Base-by-base conservation (phyloP, 92 coral and sea anemone genomes). In the Parazoanthus swiftii region DNA sequence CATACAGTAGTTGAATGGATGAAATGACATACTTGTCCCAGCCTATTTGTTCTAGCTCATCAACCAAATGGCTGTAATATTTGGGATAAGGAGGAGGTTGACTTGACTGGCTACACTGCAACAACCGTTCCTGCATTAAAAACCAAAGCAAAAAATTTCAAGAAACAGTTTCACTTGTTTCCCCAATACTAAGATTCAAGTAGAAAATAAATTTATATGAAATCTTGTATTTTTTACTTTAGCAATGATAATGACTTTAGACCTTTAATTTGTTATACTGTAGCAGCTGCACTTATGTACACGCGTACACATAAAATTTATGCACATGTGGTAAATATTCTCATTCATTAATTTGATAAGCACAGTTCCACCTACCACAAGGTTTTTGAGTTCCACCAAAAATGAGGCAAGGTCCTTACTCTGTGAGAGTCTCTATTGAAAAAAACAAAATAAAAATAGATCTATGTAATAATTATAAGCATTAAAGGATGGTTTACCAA, bases 21-120 rank as follows among this genome's bases (percentile, higher is more conserved):
- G 71, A 16, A 65, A 29, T 77, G 11, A 20, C 92, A 8, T 90
- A 96, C 99, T 91, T 96, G 50, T 92, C 92, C 99, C 98, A 97
- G 37, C 97, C 95, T 76, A 97, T 95, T 68, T 85, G 78, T 73
- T 97, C 99, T 74, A 97, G 44, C 82, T 97, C 99, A 44, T 89
- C 86, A 44, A 93, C 92, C 85, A 97, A 82, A 54, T 91, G 91
- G 71, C 97, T 91, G 89, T 97, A 97, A 72, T 89, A 91, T 71
- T 89, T 89, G 2, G 98, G 96, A 21, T 93, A 94, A 33, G 91
- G 85, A 38, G 66, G 51, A 20, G 71, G 89, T 23, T 74, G 91
- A 35, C 86, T 86, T n/a, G 89, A 76, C 43, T 92, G 93, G 56
- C 92, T 91, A 72, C 94, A 90, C 85, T 89, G 91, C 66, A 97